phyloP scores from a whole-genome alignment of 2,888 invertebrate species.

The Spilarctia lutea region DNA sequence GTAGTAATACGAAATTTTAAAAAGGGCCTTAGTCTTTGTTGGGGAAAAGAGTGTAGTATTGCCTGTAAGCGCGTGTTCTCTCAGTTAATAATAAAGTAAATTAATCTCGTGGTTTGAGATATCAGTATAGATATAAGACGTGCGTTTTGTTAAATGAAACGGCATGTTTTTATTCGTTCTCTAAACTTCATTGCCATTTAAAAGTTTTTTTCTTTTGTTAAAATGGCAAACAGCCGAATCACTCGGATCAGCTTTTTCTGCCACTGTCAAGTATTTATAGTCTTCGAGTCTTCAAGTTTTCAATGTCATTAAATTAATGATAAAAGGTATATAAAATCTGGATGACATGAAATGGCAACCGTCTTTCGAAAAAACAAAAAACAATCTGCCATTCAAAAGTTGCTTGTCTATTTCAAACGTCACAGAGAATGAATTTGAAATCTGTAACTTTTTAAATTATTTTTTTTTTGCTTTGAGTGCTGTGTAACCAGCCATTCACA shows the following conservation, averaged over 20 bases:
- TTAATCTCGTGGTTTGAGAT: slow-evolving; percentile 18
- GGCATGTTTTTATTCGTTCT: not conserved
- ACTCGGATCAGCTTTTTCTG: too few species aligned
- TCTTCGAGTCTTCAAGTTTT: not conserved
- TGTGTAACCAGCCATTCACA: not conserved
- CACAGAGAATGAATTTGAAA: not conserved
- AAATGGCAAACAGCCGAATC: too few species aligned
- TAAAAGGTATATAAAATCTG: too few species aligned
- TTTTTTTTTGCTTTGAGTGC: not conserved
- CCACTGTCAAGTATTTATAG: too few species aligned
- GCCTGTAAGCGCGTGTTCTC: slow-evolving; percentile 1
- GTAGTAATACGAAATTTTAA: not conserved
- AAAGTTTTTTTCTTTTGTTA: too few species aligned
- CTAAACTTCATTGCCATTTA: too few species aligned
- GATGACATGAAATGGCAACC: too few species aligned
- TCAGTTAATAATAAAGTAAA: slow-evolving; percentile 5
- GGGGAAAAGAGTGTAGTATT: not conserved
- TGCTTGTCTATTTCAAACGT: not conserved
- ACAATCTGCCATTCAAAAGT: not conserved
- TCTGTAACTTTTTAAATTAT: not conserved
- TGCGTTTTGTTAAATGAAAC: not conserved
- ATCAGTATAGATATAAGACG: slow-evolving; percentile 7
- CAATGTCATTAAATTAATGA: not conserved
- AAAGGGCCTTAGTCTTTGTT: not conserved
- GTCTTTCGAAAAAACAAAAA: too few species aligned